Conservation (phyloP, 1,140 invertebrate species). For the Arion vulgaris region DNA sequence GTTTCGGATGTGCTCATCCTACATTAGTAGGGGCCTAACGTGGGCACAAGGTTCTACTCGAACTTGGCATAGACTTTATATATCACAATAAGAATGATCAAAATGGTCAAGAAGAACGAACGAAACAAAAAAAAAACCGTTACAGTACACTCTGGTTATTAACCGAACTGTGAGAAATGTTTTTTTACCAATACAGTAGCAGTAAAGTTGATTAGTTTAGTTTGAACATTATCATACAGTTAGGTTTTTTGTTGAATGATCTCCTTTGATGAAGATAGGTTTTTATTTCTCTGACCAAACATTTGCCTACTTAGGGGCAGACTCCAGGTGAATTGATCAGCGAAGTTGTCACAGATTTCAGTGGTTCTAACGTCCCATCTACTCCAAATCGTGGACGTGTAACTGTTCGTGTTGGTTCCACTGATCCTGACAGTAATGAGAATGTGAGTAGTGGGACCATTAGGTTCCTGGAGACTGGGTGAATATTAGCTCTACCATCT, state of each 20-base stretch:
- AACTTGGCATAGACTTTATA: no score
- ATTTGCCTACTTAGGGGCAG: conserved; percentile 13
- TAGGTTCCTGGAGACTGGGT: conserved; percentile 66
- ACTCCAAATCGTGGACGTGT: conserved; percentile 22
- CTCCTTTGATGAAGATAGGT: conserved; percentile 12
- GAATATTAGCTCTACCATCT: conserved; percentile 60
- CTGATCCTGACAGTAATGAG: conserved; percentile 68
- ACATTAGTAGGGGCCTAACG: no score
- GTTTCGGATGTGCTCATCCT: no score
- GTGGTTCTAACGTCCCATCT: conserved; percentile 2
- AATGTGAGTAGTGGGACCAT: conserved; percentile 76
- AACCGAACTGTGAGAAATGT: no score
- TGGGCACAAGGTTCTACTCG: no score
- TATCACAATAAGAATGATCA: no score
- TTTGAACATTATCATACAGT: background rate
- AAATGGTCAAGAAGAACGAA: no score
- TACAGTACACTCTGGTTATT: no score
- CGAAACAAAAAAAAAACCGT: no score
- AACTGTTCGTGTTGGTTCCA: background rate
- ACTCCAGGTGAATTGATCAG: conserved; percentile 10
- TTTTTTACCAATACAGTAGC: no score
- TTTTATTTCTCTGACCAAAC: conserved; percentile 23
- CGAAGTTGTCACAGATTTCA: conserved; percentile 20
- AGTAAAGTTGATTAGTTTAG: no score
- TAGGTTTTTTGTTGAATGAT: background rate